Evolutionary conservation across 2,797 vertebrate species (phyloP).

Genomic region (Mastacembelus armatus): DNA sequence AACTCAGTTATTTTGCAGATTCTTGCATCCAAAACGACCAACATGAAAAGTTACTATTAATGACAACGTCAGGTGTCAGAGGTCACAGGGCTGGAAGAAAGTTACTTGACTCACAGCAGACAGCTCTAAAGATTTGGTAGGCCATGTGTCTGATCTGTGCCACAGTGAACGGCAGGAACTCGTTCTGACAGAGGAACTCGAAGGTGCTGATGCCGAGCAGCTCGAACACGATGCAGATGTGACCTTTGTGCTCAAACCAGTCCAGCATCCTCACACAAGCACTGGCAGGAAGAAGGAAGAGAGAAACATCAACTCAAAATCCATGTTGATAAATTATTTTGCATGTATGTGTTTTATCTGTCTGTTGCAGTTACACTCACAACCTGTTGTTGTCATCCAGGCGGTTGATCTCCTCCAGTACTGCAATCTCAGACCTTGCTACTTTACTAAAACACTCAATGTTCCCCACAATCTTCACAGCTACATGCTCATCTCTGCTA

Average conservation of each 20-base stretch:
- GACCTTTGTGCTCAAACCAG: slow-evolving; percentile 93
- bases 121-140: slow-evolving; percentile 92
- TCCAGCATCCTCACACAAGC: slow-evolving; percentile 95
- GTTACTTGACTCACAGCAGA: slow-evolving; percentile 89
- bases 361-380: slow-evolving; percentile 81
- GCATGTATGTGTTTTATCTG: background rate
- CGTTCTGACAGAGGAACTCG: slow-evolving; percentile 91
- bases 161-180: slow-evolving; percentile 91
- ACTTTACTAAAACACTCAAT: slow-evolving; percentile 89
- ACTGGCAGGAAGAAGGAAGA: slow-evolving; percentile 68
- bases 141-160: slow-evolving; percentile 94
- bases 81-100: background rate
- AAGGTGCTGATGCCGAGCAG: slow-evolving; percentile 94
- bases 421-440: slow-evolving; percentile 91
- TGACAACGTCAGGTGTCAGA: background rate
- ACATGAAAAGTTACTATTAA: background rate
- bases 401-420: slow-evolving; percentile 90
- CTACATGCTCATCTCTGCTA: slow-evolving; percentile 85
- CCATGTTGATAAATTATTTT: no score
- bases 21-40: no score
- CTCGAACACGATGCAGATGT: slow-evolving; percentile 95
- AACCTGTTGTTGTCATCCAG: slow-evolving; percentile 89
- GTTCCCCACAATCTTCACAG: slow-evolving; percentile 96
- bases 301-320: no score
- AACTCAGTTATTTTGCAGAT: no score